Conservation (phyloP, 2,888 invertebrate genomes). For the Nineta flava region DNA sequence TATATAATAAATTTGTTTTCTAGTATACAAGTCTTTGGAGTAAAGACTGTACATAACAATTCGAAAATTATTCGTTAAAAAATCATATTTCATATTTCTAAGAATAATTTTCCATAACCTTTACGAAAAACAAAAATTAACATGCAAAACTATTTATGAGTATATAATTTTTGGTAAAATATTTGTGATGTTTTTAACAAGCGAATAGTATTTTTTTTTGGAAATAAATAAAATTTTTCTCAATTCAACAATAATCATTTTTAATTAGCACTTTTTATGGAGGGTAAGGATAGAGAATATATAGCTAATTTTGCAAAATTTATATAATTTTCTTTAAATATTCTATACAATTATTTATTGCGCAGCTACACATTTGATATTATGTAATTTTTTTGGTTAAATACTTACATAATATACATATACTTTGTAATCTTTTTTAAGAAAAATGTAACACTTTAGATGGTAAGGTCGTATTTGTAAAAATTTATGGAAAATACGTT, state of each 20-base stretch:
- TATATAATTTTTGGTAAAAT: not conserved
- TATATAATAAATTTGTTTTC: not conserved
- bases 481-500: too few species aligned
- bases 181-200: not conserved
- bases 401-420: not conserved
- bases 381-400: slow-evolving; percentile 2
- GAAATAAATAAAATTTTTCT: too few species aligned
- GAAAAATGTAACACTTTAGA: not conserved
- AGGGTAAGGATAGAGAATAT: too few species aligned
- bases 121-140: too few species aligned
- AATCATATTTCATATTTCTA: too few species aligned
- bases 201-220: not conserved
- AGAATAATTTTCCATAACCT: too few species aligned
- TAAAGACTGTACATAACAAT: not conserved
- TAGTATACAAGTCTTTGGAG: not conserved
- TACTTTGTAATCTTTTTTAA: not conserved
- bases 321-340: slow-evolving; percentile 7
- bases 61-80: not conserved
- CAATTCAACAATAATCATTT: too few species aligned
- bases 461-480: not conserved
- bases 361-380: slow-evolving; percentile 28
- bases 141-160: not conserved
- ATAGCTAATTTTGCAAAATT: too few species aligned
- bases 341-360: slow-evolving; percentile 29
- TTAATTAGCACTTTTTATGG: too few species aligned